Evolutionary conservation across 1,140 invertebrate genomes (phyloP).

Genomic region (Apis florea): DNA sequence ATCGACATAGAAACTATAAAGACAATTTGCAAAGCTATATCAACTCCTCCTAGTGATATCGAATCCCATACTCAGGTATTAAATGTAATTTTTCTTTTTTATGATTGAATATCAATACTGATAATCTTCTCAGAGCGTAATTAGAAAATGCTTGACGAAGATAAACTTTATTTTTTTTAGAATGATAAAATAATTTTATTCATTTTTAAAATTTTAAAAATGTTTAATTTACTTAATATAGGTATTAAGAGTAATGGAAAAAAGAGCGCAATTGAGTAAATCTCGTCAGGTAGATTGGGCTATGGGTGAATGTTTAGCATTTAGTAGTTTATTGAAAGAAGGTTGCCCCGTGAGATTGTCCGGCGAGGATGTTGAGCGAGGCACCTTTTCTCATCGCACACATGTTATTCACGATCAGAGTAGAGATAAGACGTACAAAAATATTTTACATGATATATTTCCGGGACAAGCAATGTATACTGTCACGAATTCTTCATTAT

Average conservation of each 20-base stretch:
- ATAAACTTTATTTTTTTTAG: not conserved
- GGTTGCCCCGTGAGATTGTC: conserved; percentile 84
- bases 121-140: not conserved
- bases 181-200: not conserved
- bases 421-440: conserved; percentile 84
- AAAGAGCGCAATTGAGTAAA: conserved; percentile 85
- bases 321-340: conserved; percentile 87
- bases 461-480: conserved; percentile 88
- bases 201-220: no score
- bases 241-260: conserved; percentile 83
- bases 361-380: conserved; percentile 94
- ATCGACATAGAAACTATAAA: conserved; percentile 57
- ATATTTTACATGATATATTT: conserved; percentile 85
- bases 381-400: conserved; percentile 91
- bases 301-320: conserved; percentile 91
- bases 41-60: conserved; percentile 84
- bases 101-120: no score
- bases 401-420: conserved; percentile 92
- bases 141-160: not conserved
- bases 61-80: conserved; percentile 74
- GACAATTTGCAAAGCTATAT: conserved; percentile 83
- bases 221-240: conserved; percentile 73
- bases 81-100: not conserved
- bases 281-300: conserved; percentile 90
- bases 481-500: conserved; percentile 90